Conservation (phyloP, 1,140 invertebrate species). For the Ostrea edulis region DNA sequence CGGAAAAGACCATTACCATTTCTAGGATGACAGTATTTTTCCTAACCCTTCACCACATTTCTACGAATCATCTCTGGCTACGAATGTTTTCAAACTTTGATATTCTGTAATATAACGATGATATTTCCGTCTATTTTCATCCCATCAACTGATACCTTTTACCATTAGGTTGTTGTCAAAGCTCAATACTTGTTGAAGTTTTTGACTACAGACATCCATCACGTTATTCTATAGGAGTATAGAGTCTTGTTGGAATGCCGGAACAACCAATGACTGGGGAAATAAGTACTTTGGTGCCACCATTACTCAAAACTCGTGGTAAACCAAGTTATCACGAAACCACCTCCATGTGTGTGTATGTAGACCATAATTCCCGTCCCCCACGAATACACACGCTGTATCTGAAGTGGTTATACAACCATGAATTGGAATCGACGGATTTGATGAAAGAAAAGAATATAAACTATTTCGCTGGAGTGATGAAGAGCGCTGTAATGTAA, state of each 20-base stretch:
- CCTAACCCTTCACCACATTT: background rate
- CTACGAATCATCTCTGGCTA: background rate
- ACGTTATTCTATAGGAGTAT: background rate
- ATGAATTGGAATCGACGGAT: conserved; percentile 11
- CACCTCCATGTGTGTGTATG: background rate
- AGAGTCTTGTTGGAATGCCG: background rate
- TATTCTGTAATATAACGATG: background rate
- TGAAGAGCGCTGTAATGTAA: background rate
- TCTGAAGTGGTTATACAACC: background rate
- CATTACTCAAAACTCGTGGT: background rate
- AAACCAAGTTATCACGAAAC: background rate
- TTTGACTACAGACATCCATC: background rate
- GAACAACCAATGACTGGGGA: background rate
- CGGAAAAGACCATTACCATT: conserved; percentile 7
- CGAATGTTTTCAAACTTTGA: background rate
- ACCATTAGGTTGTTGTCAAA: background rate
- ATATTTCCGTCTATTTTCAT: background rate
- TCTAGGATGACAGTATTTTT: background rate
- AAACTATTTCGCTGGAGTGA: background rate
- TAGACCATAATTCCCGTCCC: background rate
- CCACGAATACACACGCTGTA: background rate
- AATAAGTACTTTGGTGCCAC: background rate
- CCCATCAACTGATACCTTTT: background rate
- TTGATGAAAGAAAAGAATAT: conserved; percentile 3
- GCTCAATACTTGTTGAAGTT: background rate